These are phyloP conservation scores for Acanthosepion lycidas DNA, from an alignment of 2,888 invertebrate species.

Conservation along the genomic window DNA sequence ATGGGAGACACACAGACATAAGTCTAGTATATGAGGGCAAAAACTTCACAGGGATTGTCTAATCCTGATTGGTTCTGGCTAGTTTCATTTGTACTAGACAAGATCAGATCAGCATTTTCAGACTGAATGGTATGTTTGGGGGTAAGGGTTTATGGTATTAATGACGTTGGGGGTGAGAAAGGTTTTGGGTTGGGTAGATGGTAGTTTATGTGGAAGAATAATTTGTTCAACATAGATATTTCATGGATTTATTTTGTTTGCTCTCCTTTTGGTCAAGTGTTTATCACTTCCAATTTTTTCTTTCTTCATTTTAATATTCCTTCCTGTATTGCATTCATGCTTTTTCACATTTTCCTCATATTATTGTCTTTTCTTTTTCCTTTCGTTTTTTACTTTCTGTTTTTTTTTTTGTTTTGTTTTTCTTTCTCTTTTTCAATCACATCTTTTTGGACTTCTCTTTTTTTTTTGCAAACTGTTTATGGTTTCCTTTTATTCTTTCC, in stretches of 20 bases:
- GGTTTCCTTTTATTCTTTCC: no score
- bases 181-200: neutral
- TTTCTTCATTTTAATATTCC: neutral
- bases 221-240: slow-evolving; percentile 8
- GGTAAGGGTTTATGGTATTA: neutral
- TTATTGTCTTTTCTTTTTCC: neutral
- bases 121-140: neutral
- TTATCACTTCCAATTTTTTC: neutral
- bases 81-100: neutral
- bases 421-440: no score
- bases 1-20: neutral
- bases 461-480: no score
- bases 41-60: slow-evolving; percentile 33
- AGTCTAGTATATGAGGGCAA: neutral
- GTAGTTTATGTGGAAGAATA: neutral
- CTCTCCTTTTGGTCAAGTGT: neutral
- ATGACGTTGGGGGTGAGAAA: neutral
- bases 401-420: no score
- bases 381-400: no score
- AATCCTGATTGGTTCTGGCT: neutral
- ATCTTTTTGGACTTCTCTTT: no score
- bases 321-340: neutral
- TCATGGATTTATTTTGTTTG: neutral
- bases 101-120: neutral
- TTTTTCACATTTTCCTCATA: neutral